A percentile compares a stretch with the other conserved stretches of the same genome.
These are phyloP conservation scores for Cephus runcator DNA, from an alignment of 2,888 invertebrate species.

Conservation along the genomic window DNA sequence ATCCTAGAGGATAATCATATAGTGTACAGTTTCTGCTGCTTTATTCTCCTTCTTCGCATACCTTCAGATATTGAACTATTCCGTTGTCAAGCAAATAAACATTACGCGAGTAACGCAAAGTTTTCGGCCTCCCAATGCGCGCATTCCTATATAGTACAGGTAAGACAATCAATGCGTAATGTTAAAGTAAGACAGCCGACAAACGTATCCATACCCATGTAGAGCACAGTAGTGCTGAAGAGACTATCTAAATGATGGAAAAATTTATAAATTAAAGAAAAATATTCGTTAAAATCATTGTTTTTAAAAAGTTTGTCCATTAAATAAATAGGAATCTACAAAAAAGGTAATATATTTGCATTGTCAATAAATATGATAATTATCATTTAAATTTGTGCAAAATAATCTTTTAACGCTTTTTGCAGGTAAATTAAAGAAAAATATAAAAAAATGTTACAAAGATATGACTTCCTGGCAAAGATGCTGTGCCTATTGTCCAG, in stretches of 20 bases:
- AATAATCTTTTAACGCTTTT: neutral
- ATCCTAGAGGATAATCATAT: neutral
- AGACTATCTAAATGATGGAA: neutral
- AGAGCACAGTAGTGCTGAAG: neutral
- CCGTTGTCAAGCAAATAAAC: conserved; percentile 62
- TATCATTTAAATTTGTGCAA: neutral
- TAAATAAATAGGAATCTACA: neutral
- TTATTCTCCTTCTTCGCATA: neutral
- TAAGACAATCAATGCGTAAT: neutral
- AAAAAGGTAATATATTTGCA: neutral
- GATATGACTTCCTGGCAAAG: conserved; percentile 45
- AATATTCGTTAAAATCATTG: neutral
- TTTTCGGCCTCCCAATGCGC: neutral
- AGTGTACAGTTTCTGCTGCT: neutral
- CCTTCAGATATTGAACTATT: conserved; percentile 48
- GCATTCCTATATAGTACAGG: neutral
- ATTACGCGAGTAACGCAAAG: conserved; percentile 6
- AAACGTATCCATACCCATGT: neutral
- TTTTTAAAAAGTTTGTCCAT: neutral
- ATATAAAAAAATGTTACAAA: neutral
- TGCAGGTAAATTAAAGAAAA: neutral
- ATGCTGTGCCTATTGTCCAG: conserved; percentile 57
- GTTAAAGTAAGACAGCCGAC: neutral
- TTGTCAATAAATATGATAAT: neutral
- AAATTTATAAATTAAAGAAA: neutral